These are phyloP conservation scores for Drosophila athabasca DNA, from an alignment of 1,140 invertebrate species.

Conservation along the genomic window DNA sequence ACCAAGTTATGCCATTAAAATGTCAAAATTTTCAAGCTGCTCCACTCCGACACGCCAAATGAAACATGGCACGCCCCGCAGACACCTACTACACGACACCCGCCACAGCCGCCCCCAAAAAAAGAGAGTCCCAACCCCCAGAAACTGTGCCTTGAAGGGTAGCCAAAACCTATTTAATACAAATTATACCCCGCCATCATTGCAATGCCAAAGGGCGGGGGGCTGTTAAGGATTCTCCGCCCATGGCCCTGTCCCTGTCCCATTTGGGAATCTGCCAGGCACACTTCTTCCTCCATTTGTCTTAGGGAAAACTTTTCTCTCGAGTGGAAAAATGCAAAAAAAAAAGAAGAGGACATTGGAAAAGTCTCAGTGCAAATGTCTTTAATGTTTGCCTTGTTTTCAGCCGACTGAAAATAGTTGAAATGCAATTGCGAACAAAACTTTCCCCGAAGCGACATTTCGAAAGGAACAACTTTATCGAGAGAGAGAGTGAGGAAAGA, in stretches of 20 bases:
- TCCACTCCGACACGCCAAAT: conserved; percentile 67
- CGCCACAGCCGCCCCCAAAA: neutral
- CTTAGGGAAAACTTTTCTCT: conserved; percentile 22
- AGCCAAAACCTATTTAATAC: conserved; percentile 44
- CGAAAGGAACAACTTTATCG: conserved; percentile 45
- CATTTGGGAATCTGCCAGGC: no score
- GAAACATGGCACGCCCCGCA: conserved; percentile 63
- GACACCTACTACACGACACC: conserved; percentile 18
- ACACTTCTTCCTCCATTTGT: conserved; percentile 9
- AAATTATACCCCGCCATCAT: conserved; percentile 50
- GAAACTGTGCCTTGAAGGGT: conserved; percentile 3
- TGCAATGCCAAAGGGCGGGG: neutral
- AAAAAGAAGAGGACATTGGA: conserved; percentile 6
- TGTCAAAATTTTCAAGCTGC: conserved; percentile 66
- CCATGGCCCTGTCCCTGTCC: neutral
- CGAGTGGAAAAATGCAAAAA: conserved; percentile 2
- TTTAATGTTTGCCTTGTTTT: conserved; percentile 17
- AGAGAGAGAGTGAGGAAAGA: conserved; percentile 1
- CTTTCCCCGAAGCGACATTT: conserved; percentile 33
- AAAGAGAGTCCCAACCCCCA: neutral
- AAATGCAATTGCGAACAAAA: conserved; percentile 41
- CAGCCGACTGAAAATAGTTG: conserved; percentile 25
- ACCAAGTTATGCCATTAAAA: conserved; percentile 63
- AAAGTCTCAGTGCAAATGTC: conserved; percentile 26
- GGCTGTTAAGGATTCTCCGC: neutral